Base-by-base conservation (phyloP, 2,113 vertebrate species). In the Pagrus major region DNA sequence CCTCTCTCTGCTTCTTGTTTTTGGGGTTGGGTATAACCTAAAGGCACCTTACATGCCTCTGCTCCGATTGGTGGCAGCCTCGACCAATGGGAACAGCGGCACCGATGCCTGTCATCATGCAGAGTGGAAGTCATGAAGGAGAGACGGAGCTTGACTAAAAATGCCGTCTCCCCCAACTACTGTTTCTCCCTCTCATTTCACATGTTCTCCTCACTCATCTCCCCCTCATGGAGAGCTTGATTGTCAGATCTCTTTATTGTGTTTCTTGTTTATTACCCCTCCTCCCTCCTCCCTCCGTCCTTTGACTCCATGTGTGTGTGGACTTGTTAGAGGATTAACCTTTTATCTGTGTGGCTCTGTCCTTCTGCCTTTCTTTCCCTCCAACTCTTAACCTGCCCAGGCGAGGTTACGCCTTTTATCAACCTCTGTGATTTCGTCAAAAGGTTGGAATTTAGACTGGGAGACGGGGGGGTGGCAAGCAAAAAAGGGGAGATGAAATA, bases 1-100 rank as follows among this genome's bases (percentile, higher is more conserved):
- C 60, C 84, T 83, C 81, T 83, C 81, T 75, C 82, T 85, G 80
- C 69, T 88, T 78, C 84, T 92, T 87, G 75, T 89, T 93, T 95
- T 94, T 93, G 90, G 94, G 94, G 90, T 91, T 95, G 94, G 91
- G 93, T 94, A 93, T 93, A 95, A 95, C 93, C 95, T 94, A 95
- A 94, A 95, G 95, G 95, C 94, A 95, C 94, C 95, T 96, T 95
- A 93, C 92, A 92, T 94, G 94, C 88, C 93, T 95, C 81, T 16
- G 80, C 88, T 93, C 93, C 79, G 94, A 95, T 95, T 96, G 95
- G 95, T 94, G 86, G 92, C 85, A 80, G 81, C 79, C 64, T 81
- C 76, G 9, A 69, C 95, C 94, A 96, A 96, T 96, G 79, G 83
- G 80, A 94, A 82, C 85, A 63, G 86, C 85, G 14, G 90, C 85